phyloP scores from a whole-genome alignment of 1,140 invertebrate genomes.

The Trypoxylus dichotomus region DNA sequence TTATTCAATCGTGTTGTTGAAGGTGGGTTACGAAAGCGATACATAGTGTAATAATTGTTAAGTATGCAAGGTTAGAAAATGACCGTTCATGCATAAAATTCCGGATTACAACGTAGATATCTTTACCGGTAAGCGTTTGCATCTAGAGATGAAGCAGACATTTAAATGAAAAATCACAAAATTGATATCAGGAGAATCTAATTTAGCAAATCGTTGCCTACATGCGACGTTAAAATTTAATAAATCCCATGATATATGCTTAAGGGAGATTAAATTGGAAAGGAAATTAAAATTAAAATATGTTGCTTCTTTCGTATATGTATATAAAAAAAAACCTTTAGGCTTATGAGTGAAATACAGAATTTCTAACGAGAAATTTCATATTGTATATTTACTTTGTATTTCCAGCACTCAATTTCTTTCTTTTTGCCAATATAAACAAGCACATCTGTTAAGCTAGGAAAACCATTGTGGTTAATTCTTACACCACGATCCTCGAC shows the following conservation, averaged over 20 bases:
- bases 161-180: no score
- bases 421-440: background rate
- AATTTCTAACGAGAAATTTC: no score
- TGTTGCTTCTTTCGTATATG: no score
- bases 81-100: background rate
- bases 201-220: background rate
- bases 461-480: slow-evolving; percentile 1
- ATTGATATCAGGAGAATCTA: background rate
- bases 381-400: background rate
- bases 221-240: no score
- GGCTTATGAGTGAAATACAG: no score
- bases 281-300: background rate
- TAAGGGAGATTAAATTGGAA: background rate
- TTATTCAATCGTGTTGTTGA: background rate
- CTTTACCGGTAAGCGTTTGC: background rate
- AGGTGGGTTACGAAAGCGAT: background rate
- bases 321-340: no score
- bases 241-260: background rate
- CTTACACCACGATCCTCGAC: background rate
- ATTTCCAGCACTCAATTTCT: no score
- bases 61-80: background rate
- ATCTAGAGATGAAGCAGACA: no score
- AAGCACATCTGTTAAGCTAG: background rate
- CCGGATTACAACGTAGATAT: background rate
- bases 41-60: background rate